Evolutionary conservation across 2,113 vertebrate genomes (phyloP), one percentile per base, ranked within the genome.

Genomic region (Speoplatyrhinus poulsoni): DNA sequence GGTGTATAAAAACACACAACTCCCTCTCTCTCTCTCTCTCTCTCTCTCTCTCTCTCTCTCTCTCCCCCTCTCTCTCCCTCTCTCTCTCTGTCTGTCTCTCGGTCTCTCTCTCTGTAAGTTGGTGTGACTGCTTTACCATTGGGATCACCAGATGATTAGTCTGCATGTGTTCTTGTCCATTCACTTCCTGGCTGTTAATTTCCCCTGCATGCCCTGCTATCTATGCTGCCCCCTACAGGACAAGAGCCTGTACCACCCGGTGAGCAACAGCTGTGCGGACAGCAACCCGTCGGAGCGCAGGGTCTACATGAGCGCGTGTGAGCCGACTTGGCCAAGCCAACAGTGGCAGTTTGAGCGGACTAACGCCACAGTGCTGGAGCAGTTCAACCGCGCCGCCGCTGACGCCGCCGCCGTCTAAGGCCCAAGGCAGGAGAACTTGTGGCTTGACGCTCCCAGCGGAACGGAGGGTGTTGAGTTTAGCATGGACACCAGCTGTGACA

Each of bases 261-360:
- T 89, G 80, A 89, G 88, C 12, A 88, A 88, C 82, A 88, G 89
- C 82, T 91, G 89, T 1, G 46, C 87, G 0, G 88, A 91, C 85
- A 80, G 68, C 80, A 87, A 53, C 62, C 41, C 76, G 0, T 52
- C 16, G 0, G 89, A 91, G 65, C 71, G 82, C 1, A 76, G 89
- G 0, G 15, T 89, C 71, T 91, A 87, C 82, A 91, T 89, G 88
- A 88, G 74, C 85, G 63, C 68, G 0, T 91, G 89, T 5, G 67
- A 87, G 71, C 19, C 82, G 0, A 60, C 79, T 0, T 83, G 84
- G 7, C 75, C 65, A 1, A 81, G 71, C 46, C 89, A 91, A 72
- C 88, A 71, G 75, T 91, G 89, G 89, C 47, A 75, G 17, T 91
- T 89, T 8, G 85, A 89, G 81, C 80, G 62, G 6, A 91, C 85